Evolutionary conservation across 1,140 invertebrate species (phyloP).

Genomic region (Limonius californicus): DNA sequence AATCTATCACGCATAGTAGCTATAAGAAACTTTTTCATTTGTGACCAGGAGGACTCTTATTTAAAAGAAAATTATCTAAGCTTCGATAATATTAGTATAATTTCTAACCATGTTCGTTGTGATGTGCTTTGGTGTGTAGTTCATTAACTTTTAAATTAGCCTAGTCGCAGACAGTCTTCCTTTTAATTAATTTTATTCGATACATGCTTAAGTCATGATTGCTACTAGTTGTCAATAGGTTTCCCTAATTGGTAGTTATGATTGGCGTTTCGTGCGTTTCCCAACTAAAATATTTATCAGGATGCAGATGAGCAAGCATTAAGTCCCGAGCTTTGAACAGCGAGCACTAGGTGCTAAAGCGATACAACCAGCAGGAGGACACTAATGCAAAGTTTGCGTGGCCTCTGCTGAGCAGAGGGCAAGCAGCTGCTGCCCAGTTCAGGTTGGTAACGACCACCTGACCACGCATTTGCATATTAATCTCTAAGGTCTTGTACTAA

Average conservation of each 20-base stretch:
- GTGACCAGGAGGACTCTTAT: too few relatives aligned
- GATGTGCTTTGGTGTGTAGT: too few relatives aligned
- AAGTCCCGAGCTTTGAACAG: not conserved
- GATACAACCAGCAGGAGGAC: not conserved
- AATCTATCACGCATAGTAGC: too few relatives aligned
- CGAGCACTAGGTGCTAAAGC: conserved; percentile 1
- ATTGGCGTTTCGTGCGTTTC: not conserved
- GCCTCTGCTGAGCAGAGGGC: conserved; percentile 10
- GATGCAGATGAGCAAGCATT: not conserved
- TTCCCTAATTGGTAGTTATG: not conserved
- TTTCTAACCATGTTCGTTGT: too few relatives aligned
- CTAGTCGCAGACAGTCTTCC: too few relatives aligned
- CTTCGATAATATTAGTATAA: too few relatives aligned
- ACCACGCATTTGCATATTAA: conserved; percentile 29
- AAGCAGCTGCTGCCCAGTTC: conserved; percentile 6
- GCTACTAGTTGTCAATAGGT: not conserved
- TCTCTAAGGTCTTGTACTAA: conserved; percentile 22
- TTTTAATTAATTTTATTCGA: too few relatives aligned
- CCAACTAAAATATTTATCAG: not conserved
- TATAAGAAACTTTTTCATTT: too few relatives aligned
- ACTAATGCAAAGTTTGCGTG: conserved; percentile 23
- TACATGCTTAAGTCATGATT: too few relatives aligned
- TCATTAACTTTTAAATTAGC: not conserved
- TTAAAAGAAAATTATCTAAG: too few relatives aligned
- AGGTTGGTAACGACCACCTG: conserved; percentile 20